Base-by-base conservation (phyloP, 2,888 invertebrate genomes). In the Drosophila kanekoi region DNA sequence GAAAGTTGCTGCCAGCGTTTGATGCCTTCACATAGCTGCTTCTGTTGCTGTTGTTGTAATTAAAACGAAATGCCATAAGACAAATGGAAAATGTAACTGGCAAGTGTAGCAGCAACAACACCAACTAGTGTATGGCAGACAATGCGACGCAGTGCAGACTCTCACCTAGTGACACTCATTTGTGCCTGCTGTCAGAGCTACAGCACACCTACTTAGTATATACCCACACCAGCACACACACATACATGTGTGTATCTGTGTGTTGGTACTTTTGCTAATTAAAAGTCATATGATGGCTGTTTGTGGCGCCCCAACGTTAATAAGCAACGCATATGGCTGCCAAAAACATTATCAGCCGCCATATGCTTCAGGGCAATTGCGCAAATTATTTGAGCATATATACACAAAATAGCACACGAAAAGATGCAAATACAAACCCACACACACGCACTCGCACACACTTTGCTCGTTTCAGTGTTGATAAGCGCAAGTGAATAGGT, bases 141-240 rank as follows among this genome's bases (percentile, higher is more conserved):
- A 77, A 77, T 75, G 66, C 61, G 79, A 79, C 65, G 74, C 76
- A 76, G 38, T 69, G 64, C 76, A 64, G 81, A 75, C 79, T 82
- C 82, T 89, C 89, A 86, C 86, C 86, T 87, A 86, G 74, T 86
- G 89, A 86, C 86, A 86, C 89, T 80, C 89, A 87, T 89, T 85
- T 79, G 66, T 58, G 75, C 56, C 78, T 58, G 72, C 61, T 70
- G 74, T 60, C 59, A 77, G 40, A 60, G 66, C 63, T 63, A 62
- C 65, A 60, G 60, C 67, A 63, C 53, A 68, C 45, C 62, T 41
- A 62, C 28, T 59, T 32, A 18, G 58, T 41, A 33, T 33, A 54
- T 28, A n/a, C 41, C 53, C 28, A 28, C 8, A 8, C 28, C 8
- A 28, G 23, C 28, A 28, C 28, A 28, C 28, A 35, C 23, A 40